Base-by-base conservation (phyloP, 2,888 invertebrate genomes). In the Acrocyrtus sp. region DNA sequence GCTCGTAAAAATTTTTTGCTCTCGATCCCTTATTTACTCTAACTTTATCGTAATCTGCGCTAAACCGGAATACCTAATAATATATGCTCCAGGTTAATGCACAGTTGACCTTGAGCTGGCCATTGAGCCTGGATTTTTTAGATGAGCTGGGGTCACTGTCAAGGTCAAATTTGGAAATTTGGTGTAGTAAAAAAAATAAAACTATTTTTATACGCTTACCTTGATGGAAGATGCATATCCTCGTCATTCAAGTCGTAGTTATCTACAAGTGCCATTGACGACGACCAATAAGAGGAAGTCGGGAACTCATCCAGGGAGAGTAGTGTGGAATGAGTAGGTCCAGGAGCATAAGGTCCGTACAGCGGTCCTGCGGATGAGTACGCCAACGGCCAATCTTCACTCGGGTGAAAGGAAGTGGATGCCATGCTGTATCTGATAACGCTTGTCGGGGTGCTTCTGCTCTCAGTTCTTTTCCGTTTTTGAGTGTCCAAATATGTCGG, bases 191-290 rank as follows among this genome's bases (percentile, higher is more conserved):
- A 34, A 34, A n/a, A n/a, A n/a, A n/a, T n/a, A n/a, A n/a, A n/a
- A n/a, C n/a, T n/a, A 12, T 34, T 34, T 34, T 34, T 12, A n/a
- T n/a, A n/a, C 1, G n/a, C 29, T 19, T 51, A 62, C 62, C 62
- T 62, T n/a, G 62, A 6, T 21, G 53, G 6, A 43, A 54, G 29
- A 41, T 60, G 66, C 61, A 66, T 66, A 1, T 72, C 72, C n/a
- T 72, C 72, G 8, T 72, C 72, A 24, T 60, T 72, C 27, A 72
- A 45, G 48, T 72, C 72, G 41, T 72, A 72, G 21, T 72, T 72
- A 21, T 72, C 72, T 26, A 72, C 72, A 5, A 72, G 17, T n/a
- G 72, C 72, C 72, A 72, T 72, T 8, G 72, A 72, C 12, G 51
- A 51, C 12, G 48, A 26, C 72, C 72, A 72, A 48, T 72, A 72